phyloP scores from a whole-genome alignment of 1,140 invertebrate species.

The Theocolax elegans region DNA sequence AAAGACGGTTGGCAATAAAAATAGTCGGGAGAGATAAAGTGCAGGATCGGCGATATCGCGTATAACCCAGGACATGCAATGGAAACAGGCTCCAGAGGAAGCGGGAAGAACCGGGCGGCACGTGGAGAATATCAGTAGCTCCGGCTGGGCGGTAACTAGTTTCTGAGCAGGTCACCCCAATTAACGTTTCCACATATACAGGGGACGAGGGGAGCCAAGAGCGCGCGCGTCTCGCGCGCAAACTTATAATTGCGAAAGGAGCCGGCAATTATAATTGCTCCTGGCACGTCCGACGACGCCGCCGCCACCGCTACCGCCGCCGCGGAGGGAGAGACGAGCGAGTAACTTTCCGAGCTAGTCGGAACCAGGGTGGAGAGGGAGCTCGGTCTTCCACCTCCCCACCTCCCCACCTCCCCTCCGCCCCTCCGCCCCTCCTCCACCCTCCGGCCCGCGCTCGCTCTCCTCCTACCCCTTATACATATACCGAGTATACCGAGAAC shows the following conservation, averaged over 20 bases:
- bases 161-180: slow-evolving; percentile 68
- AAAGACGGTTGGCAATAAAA: too few relatives aligned
- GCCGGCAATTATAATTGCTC: slow-evolving; percentile 68
- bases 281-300: slow-evolving; percentile 44
- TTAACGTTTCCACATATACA: slow-evolving; percentile 64
- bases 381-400: too few relatives aligned
- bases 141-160: slow-evolving; percentile 63
- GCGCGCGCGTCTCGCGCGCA: slow-evolving; percentile 51
- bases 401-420: too few relatives aligned
- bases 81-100: too few relatives aligned
- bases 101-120: too few relatives aligned
- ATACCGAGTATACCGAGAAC: too few relatives aligned
- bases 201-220: background rate
- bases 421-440: background rate
- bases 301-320: slow-evolving; percentile 43
- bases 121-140: slow-evolving; percentile 60
- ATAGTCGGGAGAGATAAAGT: too few relatives aligned
- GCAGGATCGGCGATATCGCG: too few relatives aligned
- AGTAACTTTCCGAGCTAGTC: slow-evolving; percentile 57
- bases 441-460: background rate
- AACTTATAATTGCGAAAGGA: slow-evolving; percentile 70
- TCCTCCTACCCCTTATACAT: too few relatives aligned
- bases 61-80: too few relatives aligned
- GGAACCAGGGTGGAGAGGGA: background rate
- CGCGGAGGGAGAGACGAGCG: slow-evolving; percentile 54